phyloP scores from a whole-genome alignment of 2,888 invertebrate species.

The Agrotis puta region DNA sequence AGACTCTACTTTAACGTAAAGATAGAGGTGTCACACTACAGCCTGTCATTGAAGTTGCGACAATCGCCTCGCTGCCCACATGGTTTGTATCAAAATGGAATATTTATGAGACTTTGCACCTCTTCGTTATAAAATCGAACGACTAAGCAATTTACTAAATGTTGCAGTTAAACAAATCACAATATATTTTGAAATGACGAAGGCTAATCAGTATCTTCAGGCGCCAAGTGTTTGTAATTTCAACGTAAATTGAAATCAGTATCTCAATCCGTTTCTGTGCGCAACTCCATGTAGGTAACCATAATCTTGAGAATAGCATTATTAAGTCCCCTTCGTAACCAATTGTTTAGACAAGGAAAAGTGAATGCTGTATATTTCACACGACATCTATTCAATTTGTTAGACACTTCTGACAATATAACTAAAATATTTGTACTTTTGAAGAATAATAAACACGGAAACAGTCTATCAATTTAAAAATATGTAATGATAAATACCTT shows the following conservation, averaged over 20 bases:
- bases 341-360: conserved; percentile 72
- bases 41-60: conserved; percentile 71
- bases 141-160: conserved; percentile 9
- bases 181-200: not conserved
- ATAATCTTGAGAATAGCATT: conserved; percentile 64
- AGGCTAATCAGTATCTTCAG: conserved; percentile 1
- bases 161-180: not conserved
- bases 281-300: conserved; percentile 55
- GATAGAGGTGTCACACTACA: conserved; percentile 72
- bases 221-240: not conserved
- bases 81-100: conserved; percentile 65
- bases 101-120: conserved; percentile 40
- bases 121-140: conserved; percentile 28
- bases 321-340: conserved; percentile 65
- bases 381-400: conserved; percentile 68
- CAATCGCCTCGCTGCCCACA: conserved; percentile 73
- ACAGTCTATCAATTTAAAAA: conserved; percentile 42
- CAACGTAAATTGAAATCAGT: conserved; percentile 28
- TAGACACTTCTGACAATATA: conserved; percentile 56
- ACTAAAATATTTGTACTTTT: conserved; percentile 55
- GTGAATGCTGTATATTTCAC: conserved; percentile 69
- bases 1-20: conserved; percentile 79
- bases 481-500: conserved; percentile 24
- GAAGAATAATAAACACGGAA: conserved; percentile 61
- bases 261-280: conserved; percentile 42